A percentile compares a stretch with the other conserved stretches of the same genome.
These are phyloP conservation scores for Daboia siamensis DNA, from an alignment of 2,113 vertebrate genomes.

Conservation along the genomic window DNA sequence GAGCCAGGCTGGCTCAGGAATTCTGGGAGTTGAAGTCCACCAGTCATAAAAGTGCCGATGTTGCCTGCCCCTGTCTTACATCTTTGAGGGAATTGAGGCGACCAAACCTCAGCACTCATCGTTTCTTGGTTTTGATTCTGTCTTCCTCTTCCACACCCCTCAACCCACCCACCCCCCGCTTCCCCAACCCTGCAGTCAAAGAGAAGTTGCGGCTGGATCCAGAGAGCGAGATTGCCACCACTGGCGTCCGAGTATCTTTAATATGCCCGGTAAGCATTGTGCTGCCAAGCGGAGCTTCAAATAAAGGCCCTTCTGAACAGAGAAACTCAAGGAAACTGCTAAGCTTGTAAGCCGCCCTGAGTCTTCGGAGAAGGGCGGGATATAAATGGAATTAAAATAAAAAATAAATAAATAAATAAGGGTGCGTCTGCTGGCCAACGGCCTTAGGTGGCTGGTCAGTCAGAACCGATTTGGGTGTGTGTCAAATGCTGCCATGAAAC, in stretches of 20 bases:
- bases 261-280: constrained; percentile 89
- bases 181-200: constrained; percentile 75
- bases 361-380: too few species aligned
- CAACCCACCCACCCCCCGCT: neutral
- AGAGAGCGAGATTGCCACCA: constrained; percentile 96
- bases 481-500: neutral
- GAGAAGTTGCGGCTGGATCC: constrained; percentile 96
- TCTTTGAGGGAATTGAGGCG: neutral
- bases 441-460: neutral
- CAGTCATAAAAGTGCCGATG: too few species aligned
- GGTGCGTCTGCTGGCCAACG: neutral
- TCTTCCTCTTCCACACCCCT: neutral
- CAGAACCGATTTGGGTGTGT: neutral
- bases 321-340: too few species aligned
- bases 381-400: too few species aligned
- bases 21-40: too few species aligned
- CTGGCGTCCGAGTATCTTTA: constrained; percentile 92
- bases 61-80: too few species aligned
- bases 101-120: neutral
- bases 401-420: too few species aligned
- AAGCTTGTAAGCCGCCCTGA: too few species aligned
- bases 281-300: neutral
- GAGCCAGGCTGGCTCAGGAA: too few species aligned
- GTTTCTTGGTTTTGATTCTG: neutral
- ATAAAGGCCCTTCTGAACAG: neutral